Evolutionary conservation across 1,140 invertebrate species (phyloP).

Genomic region (Anastrepha ludens): DNA sequence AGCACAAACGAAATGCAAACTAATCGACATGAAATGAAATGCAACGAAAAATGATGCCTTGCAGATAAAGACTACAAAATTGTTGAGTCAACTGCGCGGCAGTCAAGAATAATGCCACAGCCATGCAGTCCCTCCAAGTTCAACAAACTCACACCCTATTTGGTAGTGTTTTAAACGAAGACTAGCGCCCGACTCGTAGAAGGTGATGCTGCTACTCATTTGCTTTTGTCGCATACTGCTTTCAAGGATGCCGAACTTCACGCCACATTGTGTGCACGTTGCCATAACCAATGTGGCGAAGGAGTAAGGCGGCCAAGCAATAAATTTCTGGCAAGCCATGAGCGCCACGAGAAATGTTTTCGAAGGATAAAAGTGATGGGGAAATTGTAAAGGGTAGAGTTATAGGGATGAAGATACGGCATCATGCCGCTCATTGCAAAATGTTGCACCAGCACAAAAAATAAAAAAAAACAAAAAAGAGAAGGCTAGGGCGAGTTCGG

Average conservation of each 20-base stretch:
- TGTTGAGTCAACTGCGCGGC: constrained; percentile 17
- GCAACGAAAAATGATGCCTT: constrained; percentile 10
- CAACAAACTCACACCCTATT: constrained; percentile 45
- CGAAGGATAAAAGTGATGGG: neutral
- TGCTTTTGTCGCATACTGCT: neutral
- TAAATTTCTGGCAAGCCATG: constrained; percentile 17
- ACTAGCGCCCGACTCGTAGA: constrained; percentile 8
- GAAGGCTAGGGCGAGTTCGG: neutral
- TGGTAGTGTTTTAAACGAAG: neutral
- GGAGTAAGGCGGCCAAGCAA: neutral
- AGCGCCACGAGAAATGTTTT: neutral
- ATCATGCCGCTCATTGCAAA: neutral
- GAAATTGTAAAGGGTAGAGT: neutral
- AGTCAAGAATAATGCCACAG: neutral
- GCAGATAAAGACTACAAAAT: constrained; percentile 47
- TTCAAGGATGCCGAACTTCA: neutral
- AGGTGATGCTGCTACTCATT: neutral
- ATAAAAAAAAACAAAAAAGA: neutral
- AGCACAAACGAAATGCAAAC: neutral
- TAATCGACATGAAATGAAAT: constrained; percentile 20
- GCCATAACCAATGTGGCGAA: neutral
- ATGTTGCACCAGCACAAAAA: neutral
- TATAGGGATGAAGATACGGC: no score
- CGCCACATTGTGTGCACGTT: neutral
- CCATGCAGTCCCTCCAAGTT: constrained; percentile 17